Conservation (phyloP, 2,113 vertebrate genomes). For the Heteronetta atricapilla region DNA sequence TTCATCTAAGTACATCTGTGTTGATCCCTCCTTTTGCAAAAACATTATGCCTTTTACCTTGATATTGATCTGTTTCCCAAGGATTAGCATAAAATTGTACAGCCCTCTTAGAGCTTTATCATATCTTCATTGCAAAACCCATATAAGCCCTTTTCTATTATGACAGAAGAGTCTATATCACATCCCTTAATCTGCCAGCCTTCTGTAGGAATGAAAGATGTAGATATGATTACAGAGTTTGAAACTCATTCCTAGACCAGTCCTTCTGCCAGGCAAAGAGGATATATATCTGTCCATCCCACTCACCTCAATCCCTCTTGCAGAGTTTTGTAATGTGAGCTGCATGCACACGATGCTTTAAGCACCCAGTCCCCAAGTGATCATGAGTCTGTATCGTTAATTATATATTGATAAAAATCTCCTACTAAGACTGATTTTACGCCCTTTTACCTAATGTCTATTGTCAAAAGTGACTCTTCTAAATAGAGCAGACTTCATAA, state of each 20-base stretch:
- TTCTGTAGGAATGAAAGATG: constrained; percentile 36
- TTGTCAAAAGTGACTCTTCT: not conserved
- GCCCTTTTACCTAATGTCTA: not conserved
- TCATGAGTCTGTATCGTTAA: not conserved
- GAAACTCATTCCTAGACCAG: constrained; percentile 8
- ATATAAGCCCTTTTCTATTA: constrained; percentile 42
- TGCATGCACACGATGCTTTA: not conserved
- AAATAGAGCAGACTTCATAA: not conserved
- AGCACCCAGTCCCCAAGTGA: not conserved
- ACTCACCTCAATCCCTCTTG: not conserved
- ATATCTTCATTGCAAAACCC: constrained; percentile 31
- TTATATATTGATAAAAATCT: not conserved
- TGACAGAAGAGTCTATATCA: not conserved
- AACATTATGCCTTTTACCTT: constrained; percentile 26
- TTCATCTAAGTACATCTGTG: not conserved
- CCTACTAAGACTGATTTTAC: not conserved
- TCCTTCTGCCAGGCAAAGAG: constrained; percentile 4
- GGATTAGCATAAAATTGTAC: constrained; percentile 50
- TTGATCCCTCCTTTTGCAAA: constrained; percentile 13
- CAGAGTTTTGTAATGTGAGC: not conserved
- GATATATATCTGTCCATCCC: not conserved
- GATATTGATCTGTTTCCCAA: constrained; percentile 33
- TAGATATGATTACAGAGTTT: constrained; percentile 21
- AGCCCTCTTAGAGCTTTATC: constrained; percentile 37
- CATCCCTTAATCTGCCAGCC: constrained; percentile 36